Conservation (phyloP, 2,888 invertebrate genomes). For the Leptopilina myrica region DNA sequence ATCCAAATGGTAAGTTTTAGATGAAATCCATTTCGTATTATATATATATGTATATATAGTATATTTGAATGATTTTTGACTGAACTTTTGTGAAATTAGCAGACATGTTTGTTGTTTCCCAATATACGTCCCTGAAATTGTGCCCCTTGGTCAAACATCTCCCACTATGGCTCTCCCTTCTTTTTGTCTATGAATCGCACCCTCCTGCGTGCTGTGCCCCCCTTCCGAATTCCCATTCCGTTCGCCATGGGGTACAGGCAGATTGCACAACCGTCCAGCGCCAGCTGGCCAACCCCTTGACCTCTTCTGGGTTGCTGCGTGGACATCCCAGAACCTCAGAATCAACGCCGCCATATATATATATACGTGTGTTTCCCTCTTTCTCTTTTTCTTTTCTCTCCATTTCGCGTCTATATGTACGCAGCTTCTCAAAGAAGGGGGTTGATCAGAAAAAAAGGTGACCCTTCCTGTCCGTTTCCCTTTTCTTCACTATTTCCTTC, state of each 20-base stretch:
- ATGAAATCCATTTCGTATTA: too few species aligned
- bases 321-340: constrained; percentile 54
- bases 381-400: too few species aligned
- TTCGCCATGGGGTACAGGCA: constrained; percentile 53
- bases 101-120: background rate
- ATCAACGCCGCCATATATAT: constrained; percentile 47
- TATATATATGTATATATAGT: too few species aligned
- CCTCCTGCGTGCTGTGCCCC: constrained; percentile 42
- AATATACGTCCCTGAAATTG: constrained; percentile 9
- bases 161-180: constrained; percentile 16
- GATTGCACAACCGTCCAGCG: constrained; percentile 75
- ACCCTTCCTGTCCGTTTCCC: constrained; percentile 40
- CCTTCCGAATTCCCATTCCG: constrained; percentile 51
- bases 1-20: too few species aligned
- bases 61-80: too few species aligned
- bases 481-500: constrained; percentile 5
- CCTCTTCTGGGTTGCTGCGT: constrained; percentile 57
- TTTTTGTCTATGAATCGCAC: constrained; percentile 25
- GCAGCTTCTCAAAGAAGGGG: constrained; percentile 42
- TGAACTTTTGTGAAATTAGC: too few species aligned
- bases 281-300: constrained; percentile 76
- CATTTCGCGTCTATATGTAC: background rate
- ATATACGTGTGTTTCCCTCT: background rate
- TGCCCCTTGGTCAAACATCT: constrained; percentile 29
- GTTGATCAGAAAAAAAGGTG: constrained; percentile 43